Conservation (phyloP, 2,797 vertebrate species). For the Crocodylus rhombifer region DNA sequence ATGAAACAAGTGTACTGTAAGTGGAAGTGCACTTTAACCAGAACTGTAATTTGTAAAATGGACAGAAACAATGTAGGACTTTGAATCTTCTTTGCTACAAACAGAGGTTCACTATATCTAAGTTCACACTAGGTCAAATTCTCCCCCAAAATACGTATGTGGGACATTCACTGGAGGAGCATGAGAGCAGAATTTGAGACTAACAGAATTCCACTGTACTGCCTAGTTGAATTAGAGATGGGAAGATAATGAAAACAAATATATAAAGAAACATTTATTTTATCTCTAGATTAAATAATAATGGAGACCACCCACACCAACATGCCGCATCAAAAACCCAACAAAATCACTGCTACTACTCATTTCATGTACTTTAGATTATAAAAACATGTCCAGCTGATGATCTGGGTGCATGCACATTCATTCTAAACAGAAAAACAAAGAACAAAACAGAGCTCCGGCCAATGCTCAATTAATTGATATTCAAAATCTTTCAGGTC, state of each 20-base stretch:
- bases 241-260: neutral
- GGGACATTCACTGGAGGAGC: neutral
- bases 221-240: neutral
- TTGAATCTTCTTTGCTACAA: neutral
- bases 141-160: neutral
- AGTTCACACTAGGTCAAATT: neutral
- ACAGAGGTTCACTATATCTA: neutral
- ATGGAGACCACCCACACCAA: neutral
- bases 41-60: neutral
- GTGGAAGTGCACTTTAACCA: rapidly evolving
- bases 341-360: neutral
- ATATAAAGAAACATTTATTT: neutral
- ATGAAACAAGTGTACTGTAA: neutral
- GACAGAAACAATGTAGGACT: neutral
- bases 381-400: neutral
- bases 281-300: neutral
- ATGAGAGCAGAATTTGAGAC: neutral
- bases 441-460: neutral
- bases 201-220: neutral
- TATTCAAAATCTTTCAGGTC: neutral
- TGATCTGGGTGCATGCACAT: neutral
- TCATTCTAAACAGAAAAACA: neutral
- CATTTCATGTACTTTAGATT: neutral
- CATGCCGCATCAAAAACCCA: neutral
- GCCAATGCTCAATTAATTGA: neutral